Base-by-base conservation (phyloP, 92 coral and sea anemone genomes). In the Epizoanthus stellaris region DNA sequence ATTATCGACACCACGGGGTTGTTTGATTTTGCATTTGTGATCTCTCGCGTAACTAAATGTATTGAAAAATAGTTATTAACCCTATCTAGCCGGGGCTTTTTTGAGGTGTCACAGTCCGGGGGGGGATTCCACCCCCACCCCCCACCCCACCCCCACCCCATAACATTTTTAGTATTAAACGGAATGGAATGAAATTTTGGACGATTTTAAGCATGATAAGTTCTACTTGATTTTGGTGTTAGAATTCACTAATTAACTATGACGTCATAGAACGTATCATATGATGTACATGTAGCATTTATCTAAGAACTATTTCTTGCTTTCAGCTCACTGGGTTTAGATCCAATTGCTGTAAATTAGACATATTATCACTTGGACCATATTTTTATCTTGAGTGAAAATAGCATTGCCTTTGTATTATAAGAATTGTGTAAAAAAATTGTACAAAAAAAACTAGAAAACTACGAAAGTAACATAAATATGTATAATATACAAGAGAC, bases 401-500 rank as follows among this genome's bases (percentile, higher is more conserved):
- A 42, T 79, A 79, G 52, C 53, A 40, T 58, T 77, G 45, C 9
- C 49, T 79, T 79, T 79, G 83, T 79, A 43, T 62, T 67, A 34
- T 25, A 62, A 5, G 14, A 62, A 62, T 13, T 79, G 49, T 79
- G 83, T 79, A 79, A 63, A 77, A 79, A 21, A 30, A 30, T 76
- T 79, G 83, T 79, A 79, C 70, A 79, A 79, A 79, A 79, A 45
- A 77, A 79, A 79, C 15, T 43, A 79, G 45, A 79, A 79, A 79
- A 79, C 82, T 61, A 79, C 83, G 65, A 79, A 79, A 79, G 72
- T 58, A 79, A 79, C 83, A 79, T 79, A 64, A 79, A 79, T 79
- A 79, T 79, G 83, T 79, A 79, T 43, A 63, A 60, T 64, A 20
- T 52, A 79, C 20, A 39, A 76, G 68, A 20, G 42, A 59, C 39